Evolutionary conservation across 2,113 vertebrate species (phyloP).

Genomic region (Mobula hypostoma): DNA sequence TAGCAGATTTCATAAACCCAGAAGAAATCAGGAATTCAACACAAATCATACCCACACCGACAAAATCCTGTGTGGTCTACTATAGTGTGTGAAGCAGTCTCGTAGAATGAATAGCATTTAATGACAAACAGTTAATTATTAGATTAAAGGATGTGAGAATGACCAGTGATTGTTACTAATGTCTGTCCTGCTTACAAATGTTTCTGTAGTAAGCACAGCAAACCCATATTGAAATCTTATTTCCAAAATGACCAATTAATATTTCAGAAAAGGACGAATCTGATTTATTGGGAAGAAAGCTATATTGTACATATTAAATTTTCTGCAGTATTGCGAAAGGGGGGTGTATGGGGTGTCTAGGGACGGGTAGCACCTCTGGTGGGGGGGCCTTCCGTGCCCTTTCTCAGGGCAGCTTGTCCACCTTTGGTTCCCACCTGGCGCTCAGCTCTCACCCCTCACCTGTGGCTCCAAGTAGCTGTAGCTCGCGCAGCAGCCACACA

Average conservation of each 20-base stretch:
- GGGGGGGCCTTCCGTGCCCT: no score
- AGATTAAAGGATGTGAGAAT: neutral
- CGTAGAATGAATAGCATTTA: neutral
- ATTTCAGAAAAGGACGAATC: neutral
- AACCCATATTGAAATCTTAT: no score
- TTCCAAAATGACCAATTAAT: no score
- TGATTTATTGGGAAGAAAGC: neutral
- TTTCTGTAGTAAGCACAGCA: neutral
- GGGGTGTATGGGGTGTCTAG: no score
- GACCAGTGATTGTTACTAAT: neutral
- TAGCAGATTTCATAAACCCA: neutral
- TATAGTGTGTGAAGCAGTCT: neutral
- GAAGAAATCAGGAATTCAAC: neutral
- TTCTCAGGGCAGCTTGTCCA: no score
- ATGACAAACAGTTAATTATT: neutral
- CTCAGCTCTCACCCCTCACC: no score
- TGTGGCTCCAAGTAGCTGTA: no score
- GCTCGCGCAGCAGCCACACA: no score
- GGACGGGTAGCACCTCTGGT: no score
- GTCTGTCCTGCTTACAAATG: neutral
- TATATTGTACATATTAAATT: neutral
- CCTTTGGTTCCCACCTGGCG: no score
- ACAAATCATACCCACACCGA: neutral
- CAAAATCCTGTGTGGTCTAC: neutral
- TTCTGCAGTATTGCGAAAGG: neutral